Evolutionary conservation across 2,888 invertebrate species (phyloP).

Genomic region (Lepidocyrtoides sp.): DNA sequence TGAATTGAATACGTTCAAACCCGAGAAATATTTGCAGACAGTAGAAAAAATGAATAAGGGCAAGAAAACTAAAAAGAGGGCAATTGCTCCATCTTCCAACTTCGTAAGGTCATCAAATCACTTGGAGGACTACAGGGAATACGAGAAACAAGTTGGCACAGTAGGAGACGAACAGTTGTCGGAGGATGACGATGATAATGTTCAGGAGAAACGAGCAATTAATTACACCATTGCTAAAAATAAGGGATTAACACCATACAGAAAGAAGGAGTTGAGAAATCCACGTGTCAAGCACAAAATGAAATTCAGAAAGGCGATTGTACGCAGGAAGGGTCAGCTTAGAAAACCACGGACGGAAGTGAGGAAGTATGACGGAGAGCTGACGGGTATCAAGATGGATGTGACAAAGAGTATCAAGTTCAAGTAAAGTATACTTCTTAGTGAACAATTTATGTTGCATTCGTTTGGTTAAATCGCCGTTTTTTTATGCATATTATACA

Average conservation of each 20-base stretch:
- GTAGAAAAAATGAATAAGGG: slow-evolving; percentile 52
- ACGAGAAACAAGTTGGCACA: slow-evolving; percentile 86
- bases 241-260: slow-evolving; percentile 96
- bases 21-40: slow-evolving; percentile 75
- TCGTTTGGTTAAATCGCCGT: too few species aligned
- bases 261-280: slow-evolving; percentile 97
- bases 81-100: too few species aligned
- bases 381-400: slow-evolving; percentile 96
- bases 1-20: slow-evolving; percentile 88
- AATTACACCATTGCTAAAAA: slow-evolving; percentile 98
- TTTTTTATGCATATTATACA: too few species aligned
- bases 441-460: too few species aligned
- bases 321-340: slow-evolving; percentile 96
- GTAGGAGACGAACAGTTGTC: slow-evolving; percentile 32
- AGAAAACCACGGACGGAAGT: slow-evolving; percentile 94
- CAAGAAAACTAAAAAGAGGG: slow-evolving; percentile 73
- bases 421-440: too few species aligned
- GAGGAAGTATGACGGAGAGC: slow-evolving; percentile 95
- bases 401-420: slow-evolving; percentile 96
- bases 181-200: slow-evolving; percentile 78
- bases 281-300: slow-evolving; percentile 98
- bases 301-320: slow-evolving; percentile 96
- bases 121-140: slow-evolving; percentile 83
- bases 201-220: slow-evolving; percentile 92
- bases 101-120: too few species aligned